These are phyloP conservation scores for Urosaurus nigricauda DNA, from an alignment of 2,797 vertebrate species.

Conservation along the genomic window DNA sequence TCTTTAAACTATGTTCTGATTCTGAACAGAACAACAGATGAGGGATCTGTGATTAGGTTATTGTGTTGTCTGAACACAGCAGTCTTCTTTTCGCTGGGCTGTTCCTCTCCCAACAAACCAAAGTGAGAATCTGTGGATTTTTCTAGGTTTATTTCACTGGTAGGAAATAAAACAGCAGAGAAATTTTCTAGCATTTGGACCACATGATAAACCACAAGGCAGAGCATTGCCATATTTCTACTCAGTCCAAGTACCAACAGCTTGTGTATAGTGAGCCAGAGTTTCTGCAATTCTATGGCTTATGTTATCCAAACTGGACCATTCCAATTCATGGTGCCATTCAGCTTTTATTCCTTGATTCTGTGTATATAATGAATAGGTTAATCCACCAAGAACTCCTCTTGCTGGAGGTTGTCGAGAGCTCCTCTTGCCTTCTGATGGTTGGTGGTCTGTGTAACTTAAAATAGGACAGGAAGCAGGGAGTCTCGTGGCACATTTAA, in stretches of 20 bases:
- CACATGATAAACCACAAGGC: not conserved
- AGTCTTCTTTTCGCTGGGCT: not conserved
- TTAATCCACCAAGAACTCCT: not conserved
- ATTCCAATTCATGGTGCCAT: not conserved
- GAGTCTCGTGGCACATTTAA: too few species aligned
- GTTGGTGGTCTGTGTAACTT: slow-evolving; percentile 8
- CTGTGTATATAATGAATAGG: not conserved
- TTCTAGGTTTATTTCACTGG: not conserved
- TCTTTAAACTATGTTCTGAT: not conserved
- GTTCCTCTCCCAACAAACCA: not conserved
- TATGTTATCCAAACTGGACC: not conserved
- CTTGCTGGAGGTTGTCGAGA: too few species aligned
- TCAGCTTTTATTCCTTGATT: not conserved
- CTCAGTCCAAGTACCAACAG: not conserved
- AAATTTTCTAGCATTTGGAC: not conserved
- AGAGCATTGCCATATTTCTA: not conserved
- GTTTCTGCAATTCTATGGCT: not conserved
- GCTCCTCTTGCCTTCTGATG: too few species aligned
- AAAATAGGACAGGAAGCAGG: too few species aligned
- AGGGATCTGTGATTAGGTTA: not conserved
- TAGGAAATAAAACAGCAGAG: not conserved
- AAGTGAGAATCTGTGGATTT: not conserved
- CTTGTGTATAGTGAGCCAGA: not conserved
- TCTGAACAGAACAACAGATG: too few species aligned
- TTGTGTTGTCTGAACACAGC: not conserved